Conservation (phyloP, 2,888 invertebrate genomes). For the Megamerina dolium region DNA sequence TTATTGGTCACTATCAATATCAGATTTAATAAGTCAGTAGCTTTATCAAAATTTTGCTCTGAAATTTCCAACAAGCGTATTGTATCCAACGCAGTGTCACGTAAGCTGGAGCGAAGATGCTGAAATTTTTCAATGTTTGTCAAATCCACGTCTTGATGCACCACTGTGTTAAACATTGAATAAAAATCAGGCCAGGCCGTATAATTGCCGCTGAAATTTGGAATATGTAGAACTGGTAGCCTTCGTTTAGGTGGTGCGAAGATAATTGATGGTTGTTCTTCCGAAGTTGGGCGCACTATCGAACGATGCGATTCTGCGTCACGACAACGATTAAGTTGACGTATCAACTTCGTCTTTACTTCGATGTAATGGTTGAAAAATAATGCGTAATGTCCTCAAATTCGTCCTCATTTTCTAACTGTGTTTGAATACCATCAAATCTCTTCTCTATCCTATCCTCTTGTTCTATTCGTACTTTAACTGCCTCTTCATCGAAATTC, state of each 20-base stretch:
- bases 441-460: too few species aligned
- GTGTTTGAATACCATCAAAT: too few species aligned
- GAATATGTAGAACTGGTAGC: constrained; percentile 12
- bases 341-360: too few species aligned
- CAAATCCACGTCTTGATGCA: constrained; percentile 10
- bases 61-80: constrained; percentile 12
- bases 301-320: neutral
- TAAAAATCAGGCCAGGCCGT: constrained; percentile 18
- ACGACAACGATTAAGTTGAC: too few species aligned
- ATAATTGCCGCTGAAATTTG: constrained; percentile 14
- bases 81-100: constrained; percentile 13
- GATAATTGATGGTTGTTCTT: neutral
- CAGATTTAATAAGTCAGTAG: constrained; percentile 14
- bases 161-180: constrained; percentile 16
- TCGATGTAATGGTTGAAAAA: too few species aligned
- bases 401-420: too few species aligned
- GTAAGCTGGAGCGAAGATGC: constrained; percentile 13
- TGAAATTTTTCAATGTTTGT: constrained; percentile 19
- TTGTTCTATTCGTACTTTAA: too few species aligned
- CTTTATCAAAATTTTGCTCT: constrained; percentile 7
- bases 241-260: neutral
- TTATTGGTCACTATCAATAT: too few species aligned
- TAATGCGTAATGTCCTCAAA: too few species aligned
- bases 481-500: too few species aligned
- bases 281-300: too few species aligned